A percentile compares a stretch with the other conserved stretches of the same genome.
These are phyloP conservation scores for Adelosebastes latens DNA, from an alignment of 2,797 vertebrate genomes.

Conservation along the genomic window DNA sequence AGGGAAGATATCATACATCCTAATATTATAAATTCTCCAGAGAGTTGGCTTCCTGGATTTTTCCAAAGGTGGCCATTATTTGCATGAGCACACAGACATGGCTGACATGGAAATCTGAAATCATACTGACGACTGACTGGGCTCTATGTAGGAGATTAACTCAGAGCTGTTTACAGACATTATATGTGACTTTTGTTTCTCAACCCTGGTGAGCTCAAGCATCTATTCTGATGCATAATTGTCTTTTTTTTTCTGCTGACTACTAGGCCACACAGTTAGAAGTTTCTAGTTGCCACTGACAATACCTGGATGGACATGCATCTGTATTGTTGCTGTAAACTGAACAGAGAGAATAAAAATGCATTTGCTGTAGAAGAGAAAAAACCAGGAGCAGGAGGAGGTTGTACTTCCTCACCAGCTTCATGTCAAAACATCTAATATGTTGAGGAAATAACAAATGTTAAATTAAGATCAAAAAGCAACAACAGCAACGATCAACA, in stretches of 20 bases:
- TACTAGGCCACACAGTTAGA: constrained; percentile 40
- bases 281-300: constrained; percentile 45
- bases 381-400: not conserved
- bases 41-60: not conserved
- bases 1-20: not conserved
- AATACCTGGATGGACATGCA: constrained; percentile 43
- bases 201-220: not conserved
- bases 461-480: not conserved
- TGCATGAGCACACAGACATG: not conserved
- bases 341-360: constrained; percentile 11
- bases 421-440: not conserved
- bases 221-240: constrained; percentile 9
- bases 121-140: not conserved
- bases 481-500: constrained; percentile 24
- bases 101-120: not conserved
- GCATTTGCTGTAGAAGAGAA: not conserved
- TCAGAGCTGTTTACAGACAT: not conserved
- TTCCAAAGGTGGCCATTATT: not conserved
- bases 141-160: not conserved
- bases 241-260: constrained; percentile 31
- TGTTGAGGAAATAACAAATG: not conserved
- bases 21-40: not conserved
- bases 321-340: constrained; percentile 33
- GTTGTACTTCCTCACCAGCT: not conserved
- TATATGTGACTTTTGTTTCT: not conserved